Base-by-base conservation (phyloP, 2,797 vertebrate species). In the Etheostoma nigrum region DNA sequence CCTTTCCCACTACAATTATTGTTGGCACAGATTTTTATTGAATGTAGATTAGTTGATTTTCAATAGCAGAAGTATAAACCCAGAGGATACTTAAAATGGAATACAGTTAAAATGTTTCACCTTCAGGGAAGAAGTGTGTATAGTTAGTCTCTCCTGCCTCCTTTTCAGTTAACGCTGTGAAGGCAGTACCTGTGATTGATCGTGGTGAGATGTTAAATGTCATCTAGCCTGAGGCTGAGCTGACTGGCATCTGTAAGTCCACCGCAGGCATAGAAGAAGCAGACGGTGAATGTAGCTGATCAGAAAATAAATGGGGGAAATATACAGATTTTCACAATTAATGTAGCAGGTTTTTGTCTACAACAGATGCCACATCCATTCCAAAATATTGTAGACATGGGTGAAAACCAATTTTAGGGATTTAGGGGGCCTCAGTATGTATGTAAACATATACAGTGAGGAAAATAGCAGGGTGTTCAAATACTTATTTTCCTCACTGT, bases 31-130 rank as follows among this genome's bases (percentile, higher is more conserved):
- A 58, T 48, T 45, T 51, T 30, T 16, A 16, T 2, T 30, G 66
- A 76, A 76, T 71, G 45, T 55, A 54, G 52, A 72, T 65, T 8
- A 67, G 65, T 18, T 73, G 3, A 64, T 58, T 74, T 30, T 40
- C 16, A 47, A 25, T 30, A 40, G 25, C 36, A 63, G 2, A 40
- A 44, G 6, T 14, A 25, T 6, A 36, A 71, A 67, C 25, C 23
- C 21, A 69, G 25, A 19, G 19, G 19, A 16, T 12, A 44, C 8
- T 53, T 27, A 51, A 60, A 52, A 48, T 49, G 15, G 51, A 67
- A 54, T 60, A 6, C n/a, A 42, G 4, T 19, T 1, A 10, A 76
- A 61, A 40, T 27, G 61, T 59, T 74, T 79, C 65, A 67, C 57
- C 42, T 49, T 70, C 25, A 52, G 51, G 27, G 9, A 30, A 45